phyloP scores from a whole-genome alignment of 2,797 vertebrate genomes.

The Harpagifer antarcticus region DNA sequence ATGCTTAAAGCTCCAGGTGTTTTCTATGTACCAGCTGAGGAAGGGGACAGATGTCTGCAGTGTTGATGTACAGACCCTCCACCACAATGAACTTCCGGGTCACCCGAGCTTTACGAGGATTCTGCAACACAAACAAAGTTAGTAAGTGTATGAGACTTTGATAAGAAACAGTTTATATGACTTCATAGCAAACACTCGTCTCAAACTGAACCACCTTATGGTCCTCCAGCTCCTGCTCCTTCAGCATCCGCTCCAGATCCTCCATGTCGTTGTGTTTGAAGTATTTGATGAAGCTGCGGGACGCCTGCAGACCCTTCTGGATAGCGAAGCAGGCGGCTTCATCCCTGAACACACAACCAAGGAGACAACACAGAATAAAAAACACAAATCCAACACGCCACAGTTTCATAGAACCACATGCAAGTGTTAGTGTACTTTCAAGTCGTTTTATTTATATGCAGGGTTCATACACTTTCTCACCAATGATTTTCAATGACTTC shows the following conservation, averaged over 20 bases:
- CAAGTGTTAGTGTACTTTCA: background rate
- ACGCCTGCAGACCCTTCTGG: slow-evolving; percentile 97
- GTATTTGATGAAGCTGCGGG: slow-evolving; percentile 95
- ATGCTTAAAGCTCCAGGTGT: background rate
- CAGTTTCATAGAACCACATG: background rate
- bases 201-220: slow-evolving; percentile 89
- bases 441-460: background rate
- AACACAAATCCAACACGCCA: background rate
- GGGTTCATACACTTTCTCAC: no score
- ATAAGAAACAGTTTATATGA: background rate
- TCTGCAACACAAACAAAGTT: slow-evolving; percentile 78
- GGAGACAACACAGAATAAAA: background rate
- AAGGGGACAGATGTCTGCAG: slow-evolving; percentile 94
- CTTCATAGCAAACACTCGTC: background rate
- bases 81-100: slow-evolving; percentile 94
- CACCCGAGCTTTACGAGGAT: slow-evolving; percentile 96
- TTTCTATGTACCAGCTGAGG: slow-evolving; percentile 90
- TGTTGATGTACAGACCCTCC: slow-evolving; percentile 96
- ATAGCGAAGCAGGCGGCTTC: slow-evolving; percentile 96
- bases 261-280: slow-evolving; percentile 98
- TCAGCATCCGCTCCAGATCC: slow-evolving; percentile 92
- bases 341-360: slow-evolving; percentile 83
- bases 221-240: slow-evolving; percentile 95
- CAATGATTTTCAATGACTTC: no score
- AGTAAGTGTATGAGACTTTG: background rate